Base-by-base conservation (phyloP, 2,113 vertebrate genomes). In the Apteryx owenii region DNA sequence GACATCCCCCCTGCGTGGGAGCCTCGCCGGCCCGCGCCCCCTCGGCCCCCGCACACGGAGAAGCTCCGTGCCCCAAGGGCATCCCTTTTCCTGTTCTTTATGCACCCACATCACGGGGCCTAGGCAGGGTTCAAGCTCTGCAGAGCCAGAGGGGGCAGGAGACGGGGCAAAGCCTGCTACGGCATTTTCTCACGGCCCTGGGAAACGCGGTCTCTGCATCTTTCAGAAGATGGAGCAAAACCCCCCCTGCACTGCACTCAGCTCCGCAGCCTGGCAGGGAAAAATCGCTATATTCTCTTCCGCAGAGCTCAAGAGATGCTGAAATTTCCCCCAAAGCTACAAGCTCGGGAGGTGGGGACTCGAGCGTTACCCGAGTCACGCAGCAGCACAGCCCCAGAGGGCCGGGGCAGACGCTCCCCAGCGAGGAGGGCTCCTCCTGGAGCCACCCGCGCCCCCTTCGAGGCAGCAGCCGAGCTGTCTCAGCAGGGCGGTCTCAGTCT, bases 341-440 rank as follows among this genome's bases (percentile, higher is more conserved):
- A 20, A 70, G 50, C 10, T 18, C 2, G 0, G 76, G 56, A 20
- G 58, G 50, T 19, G 31, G 88, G 36, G 28, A 0, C 60, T 5
- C 2, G 0, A 72, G 44, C 29, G 9, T 11, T n/a, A 9, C 6
- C n/a, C 0, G 6, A 7, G 75, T 2, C 1, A 2, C 5, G 58
- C 48, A 8, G 71, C 12, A n/a, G 64, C 42, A 1, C 15, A 4
- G 75, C 51, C 29, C 1, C 17, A 1, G 33, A 21, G 79, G 15
- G 15, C n/a, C 2, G 22, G 0, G 4, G 48, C 4, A 4, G 16
- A 8, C 2, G 65, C 5, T 81, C 26, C 77, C 53, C 36, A 38
- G 62, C 29, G n/a, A 17, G 75, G 68, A 15, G 25, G 25, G 13
- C 31, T 42, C 75, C 68, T 28, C 19, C 3, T 3, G 9, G 38